Evolutionary conservation across 2,888 invertebrate species (phyloP), one percentile per base, ranked within the genome.

Genomic region (Meghimatium bilineatum): DNA sequence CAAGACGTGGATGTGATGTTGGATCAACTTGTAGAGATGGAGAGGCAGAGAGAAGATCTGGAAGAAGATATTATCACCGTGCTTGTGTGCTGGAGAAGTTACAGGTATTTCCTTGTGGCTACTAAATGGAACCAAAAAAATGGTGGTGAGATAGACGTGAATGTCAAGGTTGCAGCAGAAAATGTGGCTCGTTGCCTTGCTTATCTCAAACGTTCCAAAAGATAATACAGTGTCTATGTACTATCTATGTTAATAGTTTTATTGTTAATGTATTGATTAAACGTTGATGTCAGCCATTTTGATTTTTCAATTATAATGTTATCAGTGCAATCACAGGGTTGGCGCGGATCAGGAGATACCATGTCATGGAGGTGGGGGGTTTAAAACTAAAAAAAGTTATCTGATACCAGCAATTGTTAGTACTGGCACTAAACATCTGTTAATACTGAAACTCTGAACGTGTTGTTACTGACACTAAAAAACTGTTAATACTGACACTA

Each of bases 1-100:
- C 78, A 78, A 34, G 83, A 83, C 72, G 78, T 83, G 72, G 83
- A 83, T 72, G 69, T 77, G 32, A 83, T 83, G 83, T 44, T 83
- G 63, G 26, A 60, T 52, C 78, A 83, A 44, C 72, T 83, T 52
- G 6, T 60, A n/a, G 56, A 56, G 26, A 83, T 78, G 8, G 76
- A 78, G 34, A 78, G 26, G 36, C 71, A 83, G 3, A 49, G 83
- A 36, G 60, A 83, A 52, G 78, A 83, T 38, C 60, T 83, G 56
- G 78, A 83, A 77, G 36, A 77, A 56, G 72, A 60, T 32, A 78
- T 83, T 1, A 44, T 83, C 38, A 72, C 20, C 1, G 78, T 83
- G 63, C 78, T 83, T 26, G 78, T 77, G 14, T 82, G 20, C 38
- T 76, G 77, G 76, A 60, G 36, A 63, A 67, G 67, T 52, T 79